phyloP scores from a whole-genome alignment of 1,140 invertebrate genomes.

The Camponotus vicinus region DNA sequence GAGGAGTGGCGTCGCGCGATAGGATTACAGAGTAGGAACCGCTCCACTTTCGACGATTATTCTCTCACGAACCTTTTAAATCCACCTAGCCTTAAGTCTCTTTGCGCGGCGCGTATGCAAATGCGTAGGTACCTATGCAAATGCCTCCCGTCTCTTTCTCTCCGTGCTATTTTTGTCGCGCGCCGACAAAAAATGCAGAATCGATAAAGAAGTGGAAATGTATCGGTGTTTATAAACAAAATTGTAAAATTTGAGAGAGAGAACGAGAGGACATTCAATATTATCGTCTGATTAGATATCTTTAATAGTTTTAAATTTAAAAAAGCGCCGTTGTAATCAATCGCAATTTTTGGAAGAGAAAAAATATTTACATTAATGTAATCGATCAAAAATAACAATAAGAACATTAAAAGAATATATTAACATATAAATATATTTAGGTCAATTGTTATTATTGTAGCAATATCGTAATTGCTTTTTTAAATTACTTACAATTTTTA shows the following conservation, averaged over 20 bases:
- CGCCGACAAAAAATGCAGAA: conserved; percentile 8
- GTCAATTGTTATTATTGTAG: background rate
- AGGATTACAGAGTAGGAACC: conserved; percentile 55
- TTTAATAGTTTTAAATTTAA: background rate
- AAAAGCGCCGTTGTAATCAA: background rate
- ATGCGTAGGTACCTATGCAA: conserved; percentile 6
- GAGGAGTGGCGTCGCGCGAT: conserved; percentile 20
- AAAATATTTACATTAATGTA: background rate
- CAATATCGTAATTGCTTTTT: background rate
- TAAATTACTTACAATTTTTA: background rate
- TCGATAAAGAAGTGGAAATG: conserved; percentile 2
- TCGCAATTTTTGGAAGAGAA: background rate
- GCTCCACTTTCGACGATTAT: conserved; percentile 50
- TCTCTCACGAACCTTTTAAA: background rate
- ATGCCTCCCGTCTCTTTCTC: background rate
- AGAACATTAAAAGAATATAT: background rate
- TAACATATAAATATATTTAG: background rate
- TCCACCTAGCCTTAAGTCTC: conserved; percentile 23
- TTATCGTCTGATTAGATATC: background rate
- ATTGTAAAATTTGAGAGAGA: conserved; percentile 4
- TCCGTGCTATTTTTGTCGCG: background rate
- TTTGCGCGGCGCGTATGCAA: conserved; percentile 27
- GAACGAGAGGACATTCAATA: background rate
- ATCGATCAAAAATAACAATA: background rate
- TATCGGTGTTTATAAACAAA: background rate